A percentile compares a stretch with the other conserved stretches of the same genome.
These are phyloP conservation scores for Mythimna pallens DNA, from an alignment of 2,888 invertebrate species.

Conservation along the genomic window DNA sequence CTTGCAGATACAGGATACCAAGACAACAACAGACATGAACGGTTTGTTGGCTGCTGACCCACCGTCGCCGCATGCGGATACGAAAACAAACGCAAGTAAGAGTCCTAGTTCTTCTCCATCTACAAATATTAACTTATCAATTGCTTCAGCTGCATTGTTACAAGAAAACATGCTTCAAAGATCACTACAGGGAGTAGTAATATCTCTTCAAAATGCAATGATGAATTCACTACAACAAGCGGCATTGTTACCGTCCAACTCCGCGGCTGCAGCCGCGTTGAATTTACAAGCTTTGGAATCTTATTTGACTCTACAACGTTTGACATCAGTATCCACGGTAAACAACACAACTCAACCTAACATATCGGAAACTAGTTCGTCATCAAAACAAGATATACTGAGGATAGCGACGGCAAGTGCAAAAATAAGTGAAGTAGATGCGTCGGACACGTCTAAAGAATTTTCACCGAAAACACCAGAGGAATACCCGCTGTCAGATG, in stretches of 20 bases:
- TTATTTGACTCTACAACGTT: slow-evolving; percentile 95
- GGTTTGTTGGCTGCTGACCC: slow-evolving; percentile 80
- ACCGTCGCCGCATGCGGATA: slow-evolving; percentile 80
- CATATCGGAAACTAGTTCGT: slow-evolving; percentile 78
- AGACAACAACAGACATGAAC: slow-evolving; percentile 82
- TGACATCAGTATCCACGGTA: slow-evolving; percentile 93
- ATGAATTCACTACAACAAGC: slow-evolving; percentile 96
- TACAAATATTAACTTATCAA: slow-evolving; percentile 86
- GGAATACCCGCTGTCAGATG: slow-evolving; percentile 87
- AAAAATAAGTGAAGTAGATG: slow-evolving; percentile 87
- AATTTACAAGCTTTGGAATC: slow-evolving; percentile 96
- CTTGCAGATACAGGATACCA: slow-evolving; percentile 88
- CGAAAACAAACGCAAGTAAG: slow-evolving; percentile 86
- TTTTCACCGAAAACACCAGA: slow-evolving; percentile 88
- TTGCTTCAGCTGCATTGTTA: slow-evolving; percentile 91
- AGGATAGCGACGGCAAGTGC: slow-evolving; percentile 91
- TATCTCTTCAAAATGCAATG: slow-evolving; percentile 96
- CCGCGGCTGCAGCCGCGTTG: slow-evolving; percentile 95
- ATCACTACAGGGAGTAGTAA: slow-evolving; percentile 94
- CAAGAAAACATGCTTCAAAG: slow-evolving; percentile 93
- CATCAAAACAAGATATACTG: slow-evolving; percentile 92
- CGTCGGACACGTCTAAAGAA: slow-evolving; percentile 80
- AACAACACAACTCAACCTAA: slow-evolving; percentile 80
- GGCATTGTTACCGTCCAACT: slow-evolving; percentile 95
- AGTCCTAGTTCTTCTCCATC: slow-evolving; percentile 81